Evolutionary conservation across 2,888 invertebrate species (phyloP).

Genomic region (Helleia helle): DNA sequence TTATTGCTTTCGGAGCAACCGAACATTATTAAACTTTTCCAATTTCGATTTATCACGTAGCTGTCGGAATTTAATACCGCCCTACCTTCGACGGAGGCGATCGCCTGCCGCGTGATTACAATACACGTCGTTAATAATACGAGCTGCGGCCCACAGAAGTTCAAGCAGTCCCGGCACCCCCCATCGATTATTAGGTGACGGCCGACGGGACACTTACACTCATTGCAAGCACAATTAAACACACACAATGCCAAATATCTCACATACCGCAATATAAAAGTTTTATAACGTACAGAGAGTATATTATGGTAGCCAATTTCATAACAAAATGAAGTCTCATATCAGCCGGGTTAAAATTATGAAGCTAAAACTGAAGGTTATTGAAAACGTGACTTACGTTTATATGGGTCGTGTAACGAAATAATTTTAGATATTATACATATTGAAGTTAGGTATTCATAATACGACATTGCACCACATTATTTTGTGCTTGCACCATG

Average conservation of each 20-base stretch:
- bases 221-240: slow-evolving; percentile 16
- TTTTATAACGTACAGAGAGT: slow-evolving; percentile 26
- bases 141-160: slow-evolving; percentile 41
- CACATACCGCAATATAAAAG: slow-evolving; percentile 16
- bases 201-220: slow-evolving; percentile 6
- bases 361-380: slow-evolving; percentile 73
- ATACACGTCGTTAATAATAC: slow-evolving; percentile 73
- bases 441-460: too few relatives aligned
- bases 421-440: slow-evolving; percentile 46
- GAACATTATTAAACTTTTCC: slow-evolving; percentile 76
- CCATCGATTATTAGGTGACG: slow-evolving; percentile 31
- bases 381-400: slow-evolving; percentile 74
- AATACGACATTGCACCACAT: too few relatives aligned
- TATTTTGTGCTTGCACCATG: too few relatives aligned
- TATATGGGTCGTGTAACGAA: slow-evolving; percentile 56
- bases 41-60: slow-evolving; percentile 76
- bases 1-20: slow-evolving; percentile 75
- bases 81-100: slow-evolving; percentile 74
- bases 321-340: slow-evolving; percentile 68
- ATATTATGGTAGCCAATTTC: slow-evolving; percentile 49
- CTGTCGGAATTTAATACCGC: slow-evolving; percentile 75
- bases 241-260: slow-evolving; percentile 7
- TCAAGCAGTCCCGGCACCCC: slow-evolving; percentile 32
- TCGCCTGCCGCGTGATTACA: slow-evolving; percentile 74
- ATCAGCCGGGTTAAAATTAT: slow-evolving; percentile 69